A percentile compares a stretch with the other conserved stretches of the same genome.
Evolutionary conservation across 2,888 invertebrate genomes (phyloP).

Genomic region (Epirrhoe tristata): DNA sequence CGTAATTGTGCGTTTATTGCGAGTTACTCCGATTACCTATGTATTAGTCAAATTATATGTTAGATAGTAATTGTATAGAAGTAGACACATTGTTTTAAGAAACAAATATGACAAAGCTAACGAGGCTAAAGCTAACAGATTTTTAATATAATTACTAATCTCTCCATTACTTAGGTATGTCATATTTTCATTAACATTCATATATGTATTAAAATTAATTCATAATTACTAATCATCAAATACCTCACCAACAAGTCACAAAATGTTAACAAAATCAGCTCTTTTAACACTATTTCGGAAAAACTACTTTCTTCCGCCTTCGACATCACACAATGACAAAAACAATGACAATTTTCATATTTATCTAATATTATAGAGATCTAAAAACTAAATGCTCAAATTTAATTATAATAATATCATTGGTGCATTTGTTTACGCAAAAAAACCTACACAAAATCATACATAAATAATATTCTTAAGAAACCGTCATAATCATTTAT

Average conservation of each 20-base stretch:
- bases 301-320: slow-evolving; percentile 16
- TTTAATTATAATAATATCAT: not conserved
- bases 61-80: slow-evolving; percentile 64
- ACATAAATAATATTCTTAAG: no score
- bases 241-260: slow-evolving; percentile 20
- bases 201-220: slow-evolving; percentile 12
- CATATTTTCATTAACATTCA: slow-evolving; percentile 15
- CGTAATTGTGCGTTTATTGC: slow-evolving; percentile 50
- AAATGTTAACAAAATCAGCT: slow-evolving; percentile 13
- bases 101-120: slow-evolving; percentile 74
- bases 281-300: not conserved
- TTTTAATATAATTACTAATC: slow-evolving; percentile 42
- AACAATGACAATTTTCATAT: not conserved
- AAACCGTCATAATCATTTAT: no score
- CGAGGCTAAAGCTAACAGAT: slow-evolving; percentile 67
- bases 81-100: slow-evolving; percentile 62
- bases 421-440: not conserved
- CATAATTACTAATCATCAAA: slow-evolving; percentile 8
- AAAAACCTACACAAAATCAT: not conserved
- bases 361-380: not conserved
- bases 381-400: slow-evolving; percentile 9
- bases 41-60: slow-evolving; percentile 75
- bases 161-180: slow-evolving; percentile 22
- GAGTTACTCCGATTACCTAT: slow-evolving; percentile 81
- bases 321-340: slow-evolving; percentile 7